These are phyloP conservation scores for Dissostichus mawsoni DNA, from an alignment of 2,113 vertebrate species.

Conservation along the genomic window DNA sequence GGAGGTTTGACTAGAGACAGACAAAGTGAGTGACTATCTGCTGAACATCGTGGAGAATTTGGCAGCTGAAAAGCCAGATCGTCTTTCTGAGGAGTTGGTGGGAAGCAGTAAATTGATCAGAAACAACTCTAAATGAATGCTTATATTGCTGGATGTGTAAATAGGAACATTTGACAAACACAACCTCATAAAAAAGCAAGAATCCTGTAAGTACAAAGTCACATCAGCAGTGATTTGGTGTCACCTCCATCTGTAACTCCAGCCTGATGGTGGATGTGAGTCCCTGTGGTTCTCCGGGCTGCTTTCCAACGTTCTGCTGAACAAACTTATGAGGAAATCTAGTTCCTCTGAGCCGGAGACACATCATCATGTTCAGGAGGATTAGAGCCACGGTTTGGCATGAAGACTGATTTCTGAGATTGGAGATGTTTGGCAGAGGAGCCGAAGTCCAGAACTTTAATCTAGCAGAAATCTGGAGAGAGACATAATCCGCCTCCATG, in stretches of 20 bases:
- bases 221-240: background rate
- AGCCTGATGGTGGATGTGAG: conserved; percentile 37
- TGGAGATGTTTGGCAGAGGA: conserved; percentile 11
- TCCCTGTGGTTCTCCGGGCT: conserved; percentile 56
- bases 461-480: conserved; percentile 17
- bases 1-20: background rate
- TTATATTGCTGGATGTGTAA: background rate
- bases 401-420: background rate
- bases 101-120: background rate
- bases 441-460: conserved; percentile 28
- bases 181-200: background rate
- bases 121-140: background rate
- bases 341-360: conserved; percentile 19
- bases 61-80: background rate
- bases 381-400: conserved; percentile 44
- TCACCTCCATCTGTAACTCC: conserved; percentile 4
- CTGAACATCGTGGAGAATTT: background rate
- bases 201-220: too few relatives aligned
- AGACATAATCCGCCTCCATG: background rate
- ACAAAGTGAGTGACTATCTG: background rate
- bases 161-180: too few relatives aligned
- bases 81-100: background rate
- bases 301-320: conserved; percentile 30
- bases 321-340: conserved; percentile 27
- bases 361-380: conserved; percentile 15